Evolutionary conservation across 2,888 invertebrate genomes (phyloP).

Genomic region (Clivina fossor): DNA sequence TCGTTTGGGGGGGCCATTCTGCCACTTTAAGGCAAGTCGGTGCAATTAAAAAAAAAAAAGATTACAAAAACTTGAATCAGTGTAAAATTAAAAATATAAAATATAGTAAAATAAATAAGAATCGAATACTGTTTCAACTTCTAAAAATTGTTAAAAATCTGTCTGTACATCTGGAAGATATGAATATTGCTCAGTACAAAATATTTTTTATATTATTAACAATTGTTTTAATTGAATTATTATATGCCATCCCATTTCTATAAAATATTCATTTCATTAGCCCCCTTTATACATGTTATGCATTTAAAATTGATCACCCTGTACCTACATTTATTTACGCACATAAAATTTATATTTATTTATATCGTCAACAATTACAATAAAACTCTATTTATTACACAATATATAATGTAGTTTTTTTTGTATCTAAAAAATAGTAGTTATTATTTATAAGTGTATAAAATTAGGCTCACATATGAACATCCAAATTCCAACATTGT

Average conservation of each 20-base stretch:
- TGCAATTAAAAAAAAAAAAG: constrained; percentile 7
- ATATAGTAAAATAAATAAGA: no score
- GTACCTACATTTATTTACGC: constrained; percentile 8
- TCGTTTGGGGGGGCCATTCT: no score
- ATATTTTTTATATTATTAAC: not conserved
- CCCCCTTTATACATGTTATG: not conserved
- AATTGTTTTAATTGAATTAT: constrained; percentile 3
- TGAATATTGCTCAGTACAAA: constrained; percentile 21
- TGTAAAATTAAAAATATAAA: not conserved
- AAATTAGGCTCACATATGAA: constrained; percentile 17
- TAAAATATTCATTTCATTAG: not conserved
- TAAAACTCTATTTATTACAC: constrained; percentile 14
- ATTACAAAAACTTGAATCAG: constrained; percentile 1
- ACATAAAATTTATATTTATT: constrained; percentile 18
- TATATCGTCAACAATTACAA: constrained; percentile 9
- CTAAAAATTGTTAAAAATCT: constrained; percentile 9
- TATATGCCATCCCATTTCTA: constrained; percentile 1
- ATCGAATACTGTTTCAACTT: not conserved
- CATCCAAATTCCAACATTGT: no score
- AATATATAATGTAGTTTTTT: no score
- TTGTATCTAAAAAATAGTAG: constrained; percentile 19
- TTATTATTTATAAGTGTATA: constrained; percentile 6
- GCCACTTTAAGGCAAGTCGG: constrained; percentile 16
- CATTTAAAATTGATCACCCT: constrained; percentile 22
- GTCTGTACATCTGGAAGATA: constrained; percentile 24